A percentile compares a stretch with the other conserved stretches of the same genome.
These are phyloP conservation scores for Pilophorus perplexus DNA, from an alignment of 2,888 invertebrate genomes.

Conservation along the genomic window DNA sequence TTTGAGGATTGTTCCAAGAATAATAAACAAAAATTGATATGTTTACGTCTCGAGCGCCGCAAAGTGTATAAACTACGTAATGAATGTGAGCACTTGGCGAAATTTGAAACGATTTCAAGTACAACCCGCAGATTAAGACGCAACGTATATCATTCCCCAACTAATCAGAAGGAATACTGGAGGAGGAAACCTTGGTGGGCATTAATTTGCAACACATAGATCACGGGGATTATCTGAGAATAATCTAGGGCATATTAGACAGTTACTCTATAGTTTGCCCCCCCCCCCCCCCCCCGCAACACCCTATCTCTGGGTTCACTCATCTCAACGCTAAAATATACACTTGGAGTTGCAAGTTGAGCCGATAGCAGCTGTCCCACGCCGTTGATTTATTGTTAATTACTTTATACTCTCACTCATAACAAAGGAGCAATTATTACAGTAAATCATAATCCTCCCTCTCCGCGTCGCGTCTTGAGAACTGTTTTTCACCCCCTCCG, in stretches of 20 bases:
- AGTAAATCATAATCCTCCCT: conserved; percentile 40
- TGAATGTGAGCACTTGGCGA: conserved; percentile 27
- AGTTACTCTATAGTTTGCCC: conserved; percentile 45
- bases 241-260: conserved; percentile 44
- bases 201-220: conserved; percentile 46
- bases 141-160: conserved; percentile 42
- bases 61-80: no score
- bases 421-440: conserved; percentile 47
- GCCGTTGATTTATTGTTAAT: conserved; percentile 47
- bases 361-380: conserved; percentile 45
- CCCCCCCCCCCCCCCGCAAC: conserved; percentile 10
- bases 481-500: conserved; percentile 23
- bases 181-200: conserved; percentile 34
- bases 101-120: conserved; percentile 35
- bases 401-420: conserved; percentile 47
- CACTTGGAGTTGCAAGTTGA: conserved; percentile 45
- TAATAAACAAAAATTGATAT: no score
- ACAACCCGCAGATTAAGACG: conserved; percentile 39
- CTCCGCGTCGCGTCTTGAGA: neutral
- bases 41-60: no score
- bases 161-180: conserved; percentile 42
- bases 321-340: conserved; percentile 44
- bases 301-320: conserved; percentile 31
- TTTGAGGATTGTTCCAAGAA: no score
- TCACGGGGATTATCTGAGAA: conserved; percentile 46